These are phyloP conservation scores for Turritopsis dohrnii DNA, from an alignment of 30 jellyfish, hydroid and myxozoan species.

Conservation along the genomic window DNA sequence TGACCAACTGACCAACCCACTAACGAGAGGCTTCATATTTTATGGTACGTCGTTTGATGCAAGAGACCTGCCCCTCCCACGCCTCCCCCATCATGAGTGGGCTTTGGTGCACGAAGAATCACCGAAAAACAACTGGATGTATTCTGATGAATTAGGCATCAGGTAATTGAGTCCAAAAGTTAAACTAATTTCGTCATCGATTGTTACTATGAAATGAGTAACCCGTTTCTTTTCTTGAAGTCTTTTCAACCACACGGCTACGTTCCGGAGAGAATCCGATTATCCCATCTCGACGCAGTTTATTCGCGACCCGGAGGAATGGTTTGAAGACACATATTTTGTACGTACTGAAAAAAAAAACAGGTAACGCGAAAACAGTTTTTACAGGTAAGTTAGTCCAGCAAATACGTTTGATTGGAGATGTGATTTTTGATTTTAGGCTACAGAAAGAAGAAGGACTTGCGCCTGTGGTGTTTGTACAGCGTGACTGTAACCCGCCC, in stretches of 20 bases:
- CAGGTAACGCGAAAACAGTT: conserved; percentile 33
- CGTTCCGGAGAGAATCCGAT: conserved; percentile 81
- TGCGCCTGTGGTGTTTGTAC: conserved; percentile 74
- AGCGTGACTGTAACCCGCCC: conserved; percentile 78
- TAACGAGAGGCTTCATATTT: conserved; percentile 47
- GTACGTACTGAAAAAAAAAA: conserved; percentile 58
- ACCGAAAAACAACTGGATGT: conserved; percentile 80
- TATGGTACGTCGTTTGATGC: conserved; percentile 79
- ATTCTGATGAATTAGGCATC: conserved; percentile 63
- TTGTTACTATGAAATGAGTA: not conserved
- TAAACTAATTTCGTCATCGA: not conserved
- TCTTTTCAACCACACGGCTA: conserved; percentile 74
- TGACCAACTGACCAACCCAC: conserved; percentile 11
- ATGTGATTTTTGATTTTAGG: conserved; percentile 18
- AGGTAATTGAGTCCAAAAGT: conserved; percentile 30
- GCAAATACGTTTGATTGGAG: not conserved
- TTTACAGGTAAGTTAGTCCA: not conserved
- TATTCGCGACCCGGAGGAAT: conserved; percentile 52
- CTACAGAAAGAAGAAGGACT: conserved; percentile 42
- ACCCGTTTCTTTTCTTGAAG: conserved; percentile 28
- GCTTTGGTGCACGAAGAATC: conserved; percentile 88
- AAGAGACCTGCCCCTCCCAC: conserved; percentile 69
- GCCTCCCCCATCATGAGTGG: conserved; percentile 57
- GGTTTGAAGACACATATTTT: conserved; percentile 45
- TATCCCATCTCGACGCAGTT: conserved; percentile 74